A percentile compares a stretch with the other conserved stretches of the same genome.
Evolutionary conservation across 2,888 invertebrate genomes (phyloP).

Genomic region (Cephus runcator): DNA sequence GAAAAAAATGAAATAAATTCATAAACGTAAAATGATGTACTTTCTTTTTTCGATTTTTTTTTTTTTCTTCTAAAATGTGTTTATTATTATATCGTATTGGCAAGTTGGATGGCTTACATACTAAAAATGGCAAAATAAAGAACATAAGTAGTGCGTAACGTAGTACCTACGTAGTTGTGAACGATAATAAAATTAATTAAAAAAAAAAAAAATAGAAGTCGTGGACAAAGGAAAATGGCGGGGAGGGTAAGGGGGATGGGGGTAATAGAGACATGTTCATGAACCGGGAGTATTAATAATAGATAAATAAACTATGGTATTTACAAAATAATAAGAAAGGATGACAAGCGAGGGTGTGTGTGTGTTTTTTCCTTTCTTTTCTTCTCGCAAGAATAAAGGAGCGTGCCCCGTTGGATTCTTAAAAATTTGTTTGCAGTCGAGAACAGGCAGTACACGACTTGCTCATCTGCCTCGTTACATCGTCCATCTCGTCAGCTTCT

Average conservation of each 20-base stretch:
- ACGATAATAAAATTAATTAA: slow-evolving; percentile 36
- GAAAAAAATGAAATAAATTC: slow-evolving; percentile 25
- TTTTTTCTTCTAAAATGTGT: slow-evolving; percentile 52
- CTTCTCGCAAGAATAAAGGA: background rate
- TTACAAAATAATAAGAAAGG: slow-evolving; percentile 12
- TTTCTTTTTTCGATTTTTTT: slow-evolving; percentile 36
- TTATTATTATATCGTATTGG: slow-evolving; percentile 61
- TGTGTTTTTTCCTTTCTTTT: background rate
- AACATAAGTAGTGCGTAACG: slow-evolving; percentile 44
- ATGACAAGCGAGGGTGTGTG: slow-evolving; percentile 3
- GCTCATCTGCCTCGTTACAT: background rate
- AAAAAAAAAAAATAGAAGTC: slow-evolving; percentile 24
- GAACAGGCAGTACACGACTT: background rate
- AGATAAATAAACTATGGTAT: slow-evolving; percentile 19
- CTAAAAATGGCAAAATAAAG: slow-evolving; percentile 53
- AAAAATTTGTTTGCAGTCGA: background rate
- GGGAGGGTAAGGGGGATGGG: slow-evolving; percentile 8
- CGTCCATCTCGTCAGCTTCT: background rate
- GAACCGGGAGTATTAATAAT: slow-evolving; percentile 34
- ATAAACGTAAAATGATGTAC: slow-evolving; percentile 37
- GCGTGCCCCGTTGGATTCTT: background rate
- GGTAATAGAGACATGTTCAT: slow-evolving; percentile 19
- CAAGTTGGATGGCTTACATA: slow-evolving; percentile 63
- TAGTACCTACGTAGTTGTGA: slow-evolving; percentile 40
- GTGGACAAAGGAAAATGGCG: too few relatives aligned